Evolutionary conservation across 2,888 invertebrate genomes (phyloP), one percentile per base, ranked within the genome.

Genomic region (Diploptera punctata): DNA sequence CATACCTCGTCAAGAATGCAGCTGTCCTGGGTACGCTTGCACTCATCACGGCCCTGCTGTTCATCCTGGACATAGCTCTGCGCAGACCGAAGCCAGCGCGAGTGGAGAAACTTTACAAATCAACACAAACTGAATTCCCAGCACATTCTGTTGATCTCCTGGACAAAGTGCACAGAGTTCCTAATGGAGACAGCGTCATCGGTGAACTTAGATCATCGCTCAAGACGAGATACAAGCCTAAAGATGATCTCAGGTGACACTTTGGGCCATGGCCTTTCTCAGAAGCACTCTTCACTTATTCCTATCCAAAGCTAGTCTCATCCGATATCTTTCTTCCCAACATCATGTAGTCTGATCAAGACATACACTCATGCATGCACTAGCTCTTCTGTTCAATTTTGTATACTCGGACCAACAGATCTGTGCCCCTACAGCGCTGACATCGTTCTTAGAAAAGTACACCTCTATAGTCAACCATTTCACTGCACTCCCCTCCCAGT

Each of bases 11-110:
- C 29, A 91, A 90, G 78, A 92, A 92, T 81, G 91, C 91, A 0
- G 89, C 91, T 0, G 87, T 92, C 16, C 85, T 92, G 19, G 92
- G 92, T 2, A 85, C 87, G 1, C 82, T 92, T 16, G 89, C 91
- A 1, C 83, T 92, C 24, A 77, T 89, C 1, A 91, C 90, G 1
- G 92, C 90, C 0, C 86, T 89, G 0, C 82, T 91, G 1, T 92
- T 92, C 82, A 86, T 92, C 31, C 80, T 90, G 38, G 92, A 92
- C 80, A 84, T 92, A 19, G 70, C 62, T 0, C 19, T 52, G 21
- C 33, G 70, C 21, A 47, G 70, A 13, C 61, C 62, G 16, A 70
- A 70, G 24, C 26, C 18, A 16, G 44, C 65, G 7, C 65, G 7
- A 65, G 24, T 57, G 7, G 10, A 21, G n/a, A 33, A 10, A 19